Evolutionary conservation across 2,888 invertebrate genomes (phyloP), one percentile per base, ranked within the genome.

Genomic region (Mayetiola destructor): DNA sequence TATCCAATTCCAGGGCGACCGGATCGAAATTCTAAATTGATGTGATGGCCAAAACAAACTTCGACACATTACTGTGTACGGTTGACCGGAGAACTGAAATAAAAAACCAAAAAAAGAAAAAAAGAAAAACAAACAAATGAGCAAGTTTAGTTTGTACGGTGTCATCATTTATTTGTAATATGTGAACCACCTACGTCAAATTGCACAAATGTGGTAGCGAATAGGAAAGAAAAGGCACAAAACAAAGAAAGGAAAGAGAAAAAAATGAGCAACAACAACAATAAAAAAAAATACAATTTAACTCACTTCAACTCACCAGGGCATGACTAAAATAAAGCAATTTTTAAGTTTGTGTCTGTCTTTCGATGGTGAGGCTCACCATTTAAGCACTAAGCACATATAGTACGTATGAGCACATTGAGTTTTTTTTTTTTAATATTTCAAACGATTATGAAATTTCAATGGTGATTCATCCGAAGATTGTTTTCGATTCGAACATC

Each of bases 301-400:
- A n/a, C n/a, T n/a, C 27, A 48, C 48, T 23, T 48, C 48, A 48
- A 48, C 3, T 48, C 48, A 48, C 48, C 27, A 48, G 48, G 27
- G 48, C 48, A 48, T 48, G 48, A 48, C 48, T 27, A 48, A 48
- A 48, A 48, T 48, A 48, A 48, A 48, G 27, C 48, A 20, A 27
- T 27, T 48, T 48, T 48, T 48, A 27, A n/a, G 23, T 27, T 27
- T 27, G 27, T 42, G 21, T 42, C 42, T 39, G 6, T 32, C 32
- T 16, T 39, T 39, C 9, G 18, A 18, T 39, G n/a, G n/a, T n/a
- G n/a, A n/a, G n/a, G n/a, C n/a, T n/a, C n/a, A n/a, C n/a, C n/a
- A n/a, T n/a, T n/a, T n/a, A n/a, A n/a, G n/a, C n/a, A n/a, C n/a
- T n/a, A n/a, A n/a, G n/a, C n/a, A n/a, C n/a, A n/a, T n/a, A n/a